Conservation (phyloP, 2,888 invertebrate genomes). For the Brachycybe producta region DNA sequence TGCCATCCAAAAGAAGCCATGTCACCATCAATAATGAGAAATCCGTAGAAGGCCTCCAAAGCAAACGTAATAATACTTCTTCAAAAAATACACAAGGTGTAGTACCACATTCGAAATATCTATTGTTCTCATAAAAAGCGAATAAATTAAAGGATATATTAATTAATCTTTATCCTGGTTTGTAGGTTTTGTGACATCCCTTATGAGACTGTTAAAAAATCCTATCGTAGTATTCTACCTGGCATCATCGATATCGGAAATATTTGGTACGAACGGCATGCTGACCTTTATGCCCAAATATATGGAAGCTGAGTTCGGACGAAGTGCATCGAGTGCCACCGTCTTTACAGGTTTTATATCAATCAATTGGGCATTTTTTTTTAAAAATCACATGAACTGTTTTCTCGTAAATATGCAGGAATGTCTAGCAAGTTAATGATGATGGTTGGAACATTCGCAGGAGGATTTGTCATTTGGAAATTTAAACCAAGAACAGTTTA, state of each 20-base stretch:
- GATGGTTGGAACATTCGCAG: constrained; percentile 7
- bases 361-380: neutral
- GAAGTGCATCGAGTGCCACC: constrained; percentile 1
- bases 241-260: neutral
- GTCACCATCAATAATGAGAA: no score
- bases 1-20: no score
- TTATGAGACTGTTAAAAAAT: neutral
- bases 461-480: constrained; percentile 13
- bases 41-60: constrained; percentile 2
- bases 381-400: neutral
- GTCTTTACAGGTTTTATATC: constrained; percentile 9
- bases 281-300: constrained; percentile 10
- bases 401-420: neutral
- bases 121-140: no score
- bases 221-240: constrained; percentile 1
- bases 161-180: no score
- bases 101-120: no score
- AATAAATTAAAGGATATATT: no score
- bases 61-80: neutral
- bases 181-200: constrained; percentile 9
- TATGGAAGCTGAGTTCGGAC: constrained; percentile 5
- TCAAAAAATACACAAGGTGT: no score
- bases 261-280: constrained; percentile 1
- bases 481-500: constrained; percentile 1
- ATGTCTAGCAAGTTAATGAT: constrained; percentile 11